A percentile compares a stretch with the other conserved stretches of the same genome.
Conservation (phyloP, 2,113 vertebrate genomes). For the Columbina picui region DNA sequence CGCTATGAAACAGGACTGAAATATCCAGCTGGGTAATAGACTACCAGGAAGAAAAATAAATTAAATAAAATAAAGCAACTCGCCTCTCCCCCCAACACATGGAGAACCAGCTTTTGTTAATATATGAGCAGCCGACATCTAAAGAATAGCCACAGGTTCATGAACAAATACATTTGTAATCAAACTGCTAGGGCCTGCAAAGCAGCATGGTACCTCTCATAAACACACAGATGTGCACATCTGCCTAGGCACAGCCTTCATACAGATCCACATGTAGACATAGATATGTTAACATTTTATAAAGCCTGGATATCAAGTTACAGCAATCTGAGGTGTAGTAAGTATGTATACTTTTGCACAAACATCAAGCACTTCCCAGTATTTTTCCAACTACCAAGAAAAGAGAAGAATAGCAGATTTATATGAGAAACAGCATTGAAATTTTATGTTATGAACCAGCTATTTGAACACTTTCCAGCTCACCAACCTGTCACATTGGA, state of each 20-base stretch:
- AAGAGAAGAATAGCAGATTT: background rate
- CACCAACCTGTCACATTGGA: conserved; percentile 15
- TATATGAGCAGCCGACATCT: background rate
- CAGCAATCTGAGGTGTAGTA: background rate
- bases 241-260: background rate
- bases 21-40: background rate
- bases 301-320: background rate
- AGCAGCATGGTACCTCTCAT: background rate
- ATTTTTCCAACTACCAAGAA: background rate
- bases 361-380: background rate
- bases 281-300: background rate
- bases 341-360: fast-evolving
- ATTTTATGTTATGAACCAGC: background rate
- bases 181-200: background rate
- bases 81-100: fast-evolving
- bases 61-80: no score
- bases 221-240: no score
- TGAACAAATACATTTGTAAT: background rate
- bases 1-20: background rate
- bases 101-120: background rate
- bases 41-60: background rate
- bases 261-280: no score
- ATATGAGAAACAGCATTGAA: background rate
- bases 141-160: background rate
- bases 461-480: conserved; percentile 22